Evolutionary conservation across 2,888 invertebrate species (phyloP).

Genomic region (Tricholauxania praeusta): DNA sequence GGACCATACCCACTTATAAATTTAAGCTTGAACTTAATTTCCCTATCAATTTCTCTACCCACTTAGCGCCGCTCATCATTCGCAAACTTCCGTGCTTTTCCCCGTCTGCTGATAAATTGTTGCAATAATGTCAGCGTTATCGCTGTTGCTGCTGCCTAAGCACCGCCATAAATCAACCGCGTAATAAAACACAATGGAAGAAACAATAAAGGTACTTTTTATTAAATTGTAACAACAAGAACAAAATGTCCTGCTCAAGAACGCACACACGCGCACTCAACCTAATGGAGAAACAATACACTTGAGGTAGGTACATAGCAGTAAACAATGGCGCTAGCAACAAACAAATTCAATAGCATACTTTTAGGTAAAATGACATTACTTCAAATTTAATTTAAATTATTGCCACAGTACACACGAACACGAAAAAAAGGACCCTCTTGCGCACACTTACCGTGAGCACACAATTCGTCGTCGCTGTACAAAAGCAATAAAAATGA

Average conservation of each 20-base stretch:
- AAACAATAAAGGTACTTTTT: conserved; percentile 26
- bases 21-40: conserved; percentile 60
- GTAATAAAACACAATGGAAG: conserved; percentile 52
- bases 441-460: not conserved
- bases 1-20: conserved; percentile 47
- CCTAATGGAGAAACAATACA: conserved; percentile 59
- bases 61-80: too few species aligned
- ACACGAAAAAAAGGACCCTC: not conserved
- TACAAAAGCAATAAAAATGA: not conserved
- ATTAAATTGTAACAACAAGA: conserved; percentile 31
- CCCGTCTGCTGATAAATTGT: conserved; percentile 34
- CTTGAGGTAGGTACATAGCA: conserved; percentile 47
- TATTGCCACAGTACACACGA: conserved; percentile 46
- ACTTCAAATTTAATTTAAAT: conserved; percentile 62
- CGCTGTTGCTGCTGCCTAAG: conserved; percentile 53
- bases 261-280: conserved; percentile 26
- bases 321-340: conserved; percentile 28
- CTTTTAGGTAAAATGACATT: conserved; percentile 54
- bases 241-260: not conserved
- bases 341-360: conserved; percentile 2
- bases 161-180: conserved; percentile 57
- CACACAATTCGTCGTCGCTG: not conserved
- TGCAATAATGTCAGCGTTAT: conserved; percentile 46
- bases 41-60: conserved; percentile 49
- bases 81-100: not conserved